phyloP scores from a whole-genome alignment of 2,797 vertebrate species.

The Sphenodon punctatus region DNA sequence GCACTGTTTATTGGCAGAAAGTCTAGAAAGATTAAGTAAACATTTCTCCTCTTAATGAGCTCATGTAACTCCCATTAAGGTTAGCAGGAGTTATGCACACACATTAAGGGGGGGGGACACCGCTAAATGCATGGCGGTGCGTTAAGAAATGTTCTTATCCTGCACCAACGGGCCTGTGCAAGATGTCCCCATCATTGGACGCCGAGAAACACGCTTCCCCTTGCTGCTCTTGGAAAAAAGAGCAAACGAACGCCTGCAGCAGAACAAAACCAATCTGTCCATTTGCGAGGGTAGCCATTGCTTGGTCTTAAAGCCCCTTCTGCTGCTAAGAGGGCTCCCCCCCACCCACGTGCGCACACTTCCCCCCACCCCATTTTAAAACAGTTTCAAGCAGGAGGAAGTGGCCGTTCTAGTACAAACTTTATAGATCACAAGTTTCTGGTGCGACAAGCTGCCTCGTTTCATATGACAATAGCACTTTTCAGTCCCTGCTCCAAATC shows the following conservation, averaged over 20 bases:
- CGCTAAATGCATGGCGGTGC: neutral
- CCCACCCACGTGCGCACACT: rapidly evolving
- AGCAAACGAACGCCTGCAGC: rapidly evolving
- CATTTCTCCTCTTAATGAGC: neutral
- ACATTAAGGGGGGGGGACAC: neutral
- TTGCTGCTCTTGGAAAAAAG: neutral
- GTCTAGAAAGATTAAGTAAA: neutral
- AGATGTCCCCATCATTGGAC: neutral
- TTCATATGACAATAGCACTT: neutral
- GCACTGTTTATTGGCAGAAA: neutral
- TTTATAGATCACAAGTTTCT: neutral
- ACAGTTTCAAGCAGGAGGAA: neutral
- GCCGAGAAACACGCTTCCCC: neutral
- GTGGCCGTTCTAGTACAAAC: neutral
- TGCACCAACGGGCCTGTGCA: neutral
- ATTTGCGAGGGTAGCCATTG: neutral
- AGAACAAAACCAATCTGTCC: neutral
- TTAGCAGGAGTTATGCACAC: neutral
- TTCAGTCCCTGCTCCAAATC: neutral
- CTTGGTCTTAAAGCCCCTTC: neutral
- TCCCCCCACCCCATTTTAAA: neutral
- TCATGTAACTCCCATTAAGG: neutral
- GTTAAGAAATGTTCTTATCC: neutral
- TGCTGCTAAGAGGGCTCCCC: neutral
- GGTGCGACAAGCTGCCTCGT: neutral